phyloP scores from a whole-genome alignment of 2,797 vertebrate genomes.

The Myotis pilosus region DNA sequence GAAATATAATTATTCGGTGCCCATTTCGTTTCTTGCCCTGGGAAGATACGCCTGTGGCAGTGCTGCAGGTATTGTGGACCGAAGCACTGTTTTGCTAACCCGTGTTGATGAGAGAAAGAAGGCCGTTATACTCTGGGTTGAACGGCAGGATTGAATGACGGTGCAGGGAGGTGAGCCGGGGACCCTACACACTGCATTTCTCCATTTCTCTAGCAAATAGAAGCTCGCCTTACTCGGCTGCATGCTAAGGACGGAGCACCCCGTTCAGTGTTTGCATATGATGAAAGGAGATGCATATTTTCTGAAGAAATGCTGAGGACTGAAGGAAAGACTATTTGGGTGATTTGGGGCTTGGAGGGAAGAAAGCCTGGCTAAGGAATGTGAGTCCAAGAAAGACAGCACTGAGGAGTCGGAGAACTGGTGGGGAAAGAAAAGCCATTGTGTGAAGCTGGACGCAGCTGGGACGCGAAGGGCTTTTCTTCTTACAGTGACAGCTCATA shows the following conservation, averaged over 20 bases:
- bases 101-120: constrained; percentile 28
- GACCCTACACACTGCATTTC: neutral
- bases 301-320: neutral
- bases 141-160: constrained; percentile 39
- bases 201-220: neutral
- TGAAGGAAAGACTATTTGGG: neutral
- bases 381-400: neutral
- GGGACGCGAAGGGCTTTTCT: constrained; percentile 38
- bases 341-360: neutral
- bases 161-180: constrained; percentile 12
- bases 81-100: constrained; percentile 57
- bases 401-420: neutral
- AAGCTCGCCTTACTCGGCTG: neutral
- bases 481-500: constrained; percentile 49
- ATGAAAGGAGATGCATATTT: neutral
- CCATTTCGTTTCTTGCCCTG: constrained; percentile 64
- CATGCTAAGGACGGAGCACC: rapidly evolving
- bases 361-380: neutral
- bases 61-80: neutral
- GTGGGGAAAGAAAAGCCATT: neutral
- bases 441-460: constrained; percentile 43
- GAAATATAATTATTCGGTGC: constrained; percentile 72
- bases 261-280: neutral
- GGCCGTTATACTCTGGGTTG: constrained; percentile 24
- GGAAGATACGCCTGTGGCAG: constrained; percentile 39